Percentiles rank a stretch among this genome's conserved stretches.
phyloP scores from a whole-genome alignment of 1,140 invertebrate species.

The Periplaneta americana region DNA sequence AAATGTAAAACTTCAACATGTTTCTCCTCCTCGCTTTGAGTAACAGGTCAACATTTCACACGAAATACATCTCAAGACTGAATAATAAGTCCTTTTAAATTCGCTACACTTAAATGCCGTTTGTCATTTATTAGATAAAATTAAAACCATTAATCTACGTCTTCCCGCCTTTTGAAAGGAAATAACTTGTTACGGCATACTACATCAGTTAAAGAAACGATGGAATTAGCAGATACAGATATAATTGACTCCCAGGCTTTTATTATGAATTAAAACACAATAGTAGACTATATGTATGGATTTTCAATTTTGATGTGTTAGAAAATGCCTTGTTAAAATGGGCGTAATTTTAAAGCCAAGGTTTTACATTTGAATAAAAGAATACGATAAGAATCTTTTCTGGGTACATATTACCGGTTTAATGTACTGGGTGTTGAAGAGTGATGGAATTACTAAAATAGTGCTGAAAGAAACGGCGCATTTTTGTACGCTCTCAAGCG shows the following conservation, averaged over 20 bases:
- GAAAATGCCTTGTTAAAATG: too few species aligned
- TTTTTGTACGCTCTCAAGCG: too few species aligned
- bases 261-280: not conserved
- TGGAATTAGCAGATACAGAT: not conserved
- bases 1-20: not conserved
- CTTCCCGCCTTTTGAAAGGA: not conserved
- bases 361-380: too few species aligned
- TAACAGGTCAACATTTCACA: not conserved
- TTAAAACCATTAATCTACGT: not conserved
- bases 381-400: too few species aligned
- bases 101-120: not conserved
- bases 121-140: not conserved
- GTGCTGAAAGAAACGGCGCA: too few species aligned
- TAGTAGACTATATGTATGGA: not conserved
- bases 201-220: not conserved
- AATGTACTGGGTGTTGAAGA: too few species aligned
- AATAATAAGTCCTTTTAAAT: not conserved
- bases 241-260: not conserved
- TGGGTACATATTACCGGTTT: too few species aligned
- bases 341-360: too few species aligned
- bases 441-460: too few species aligned
- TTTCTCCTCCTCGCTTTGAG: not conserved
- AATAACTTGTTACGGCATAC: not conserved
- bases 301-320: not conserved
- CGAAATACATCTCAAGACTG: not conserved